Percentiles rank a stretch among this genome's conserved stretches.
These are phyloP conservation scores for Hermetia illucens DNA, from an alignment of 1,140 invertebrate species.

Conservation along the genomic window DNA sequence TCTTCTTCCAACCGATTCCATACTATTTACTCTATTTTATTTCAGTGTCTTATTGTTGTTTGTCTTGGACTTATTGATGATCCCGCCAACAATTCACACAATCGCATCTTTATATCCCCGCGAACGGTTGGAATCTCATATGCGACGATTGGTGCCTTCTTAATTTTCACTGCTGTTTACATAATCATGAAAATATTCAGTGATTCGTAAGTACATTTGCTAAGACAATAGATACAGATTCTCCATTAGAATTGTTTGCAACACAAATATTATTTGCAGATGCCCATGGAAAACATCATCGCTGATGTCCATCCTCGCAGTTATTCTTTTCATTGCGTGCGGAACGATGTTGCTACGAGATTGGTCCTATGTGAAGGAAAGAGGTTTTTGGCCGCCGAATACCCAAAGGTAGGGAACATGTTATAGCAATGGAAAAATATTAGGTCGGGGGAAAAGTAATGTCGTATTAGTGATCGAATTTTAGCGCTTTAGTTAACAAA, in stretches of 20 bases:
- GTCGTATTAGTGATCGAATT: no score
- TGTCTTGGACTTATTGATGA: slow-evolving; percentile 7
- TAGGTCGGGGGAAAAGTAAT: no score
- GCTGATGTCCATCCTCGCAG: neutral
- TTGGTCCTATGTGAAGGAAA: slow-evolving; percentile 5
- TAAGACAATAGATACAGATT: no score
- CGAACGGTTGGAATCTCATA: slow-evolving; percentile 5
- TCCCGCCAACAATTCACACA: slow-evolving; percentile 5
- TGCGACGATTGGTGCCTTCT: slow-evolving; percentile 4
- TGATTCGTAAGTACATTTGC: slow-evolving; percentile 5
- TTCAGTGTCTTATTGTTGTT: slow-evolving; percentile 1
- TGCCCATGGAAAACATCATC: slow-evolving; percentile 5
- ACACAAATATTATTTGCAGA: slow-evolving; percentile 1
- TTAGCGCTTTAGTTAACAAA: no score
- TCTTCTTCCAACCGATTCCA: no score
- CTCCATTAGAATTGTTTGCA: no score
- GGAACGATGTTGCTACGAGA: slow-evolving; percentile 1
- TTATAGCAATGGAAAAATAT: no score
- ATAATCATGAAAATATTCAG: slow-evolving; percentile 3
- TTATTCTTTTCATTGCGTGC: slow-evolving; percentile 2
- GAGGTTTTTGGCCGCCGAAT: slow-evolving; percentile 6
- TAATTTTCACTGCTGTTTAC: slow-evolving; percentile 1
- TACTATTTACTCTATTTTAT: no score
- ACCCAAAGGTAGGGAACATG: slow-evolving; percentile 3
- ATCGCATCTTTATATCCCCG: slow-evolving; percentile 4